Evolutionary conservation across 92 coral and sea anemone species (phyloP).

Genomic region (Phenganax subtilis): DNA sequence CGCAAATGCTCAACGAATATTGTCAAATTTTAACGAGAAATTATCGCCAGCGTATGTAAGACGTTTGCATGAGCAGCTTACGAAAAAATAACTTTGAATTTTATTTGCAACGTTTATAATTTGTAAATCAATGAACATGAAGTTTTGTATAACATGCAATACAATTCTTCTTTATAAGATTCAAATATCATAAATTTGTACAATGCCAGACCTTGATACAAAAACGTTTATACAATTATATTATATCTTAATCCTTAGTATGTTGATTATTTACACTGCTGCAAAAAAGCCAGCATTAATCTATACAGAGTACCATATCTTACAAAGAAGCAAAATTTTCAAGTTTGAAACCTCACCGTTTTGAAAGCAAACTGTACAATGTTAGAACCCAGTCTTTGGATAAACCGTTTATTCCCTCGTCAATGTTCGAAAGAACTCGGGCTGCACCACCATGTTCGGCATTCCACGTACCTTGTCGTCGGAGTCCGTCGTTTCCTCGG

Average conservation of each 20-base stretch:
- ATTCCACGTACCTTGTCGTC: slow-evolving; percentile 33
- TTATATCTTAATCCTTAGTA: no score
- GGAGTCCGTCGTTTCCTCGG: slow-evolving; percentile 37
- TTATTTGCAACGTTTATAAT: neutral
- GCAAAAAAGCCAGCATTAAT: no score
- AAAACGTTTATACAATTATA: no score
- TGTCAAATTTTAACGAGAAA: slow-evolving; percentile 12
- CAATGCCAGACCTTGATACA: no score
- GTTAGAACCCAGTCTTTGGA: slow-evolving; percentile 36
- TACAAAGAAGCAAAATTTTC: no score
- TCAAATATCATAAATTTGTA: no score
- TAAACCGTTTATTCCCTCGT: slow-evolving; percentile 35
- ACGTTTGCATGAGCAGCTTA: slow-evolving; percentile 9
- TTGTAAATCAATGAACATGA: no score
- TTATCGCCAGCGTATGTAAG: slow-evolving; percentile 5
- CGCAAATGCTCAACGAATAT: slow-evolving; percentile 1
- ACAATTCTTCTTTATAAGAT: no score
- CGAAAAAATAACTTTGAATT: neutral
- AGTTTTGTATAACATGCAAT: no score
- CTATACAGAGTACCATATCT: no score
- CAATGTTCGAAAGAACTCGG: slow-evolving; percentile 32
- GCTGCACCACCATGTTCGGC: slow-evolving; percentile 14
- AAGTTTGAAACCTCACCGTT: neutral
- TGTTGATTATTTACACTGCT: no score
- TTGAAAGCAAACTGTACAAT: slow-evolving; percentile 34